Evolutionary conservation across 2,797 vertebrate genomes (phyloP).

Genomic region (Sitta carolinensis): DNA sequence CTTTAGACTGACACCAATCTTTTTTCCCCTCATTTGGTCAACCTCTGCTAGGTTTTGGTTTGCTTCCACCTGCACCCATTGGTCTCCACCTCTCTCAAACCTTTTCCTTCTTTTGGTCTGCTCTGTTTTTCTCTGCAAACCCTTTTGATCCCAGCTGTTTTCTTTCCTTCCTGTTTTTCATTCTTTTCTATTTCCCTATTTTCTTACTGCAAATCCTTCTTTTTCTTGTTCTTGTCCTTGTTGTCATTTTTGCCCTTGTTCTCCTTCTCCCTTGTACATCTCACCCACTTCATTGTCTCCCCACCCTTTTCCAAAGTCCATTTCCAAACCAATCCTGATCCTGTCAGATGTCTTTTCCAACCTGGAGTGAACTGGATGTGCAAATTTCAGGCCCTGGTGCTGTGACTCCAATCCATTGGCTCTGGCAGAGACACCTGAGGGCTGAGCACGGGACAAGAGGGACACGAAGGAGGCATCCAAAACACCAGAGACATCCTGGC

Average conservation of each 20-base stretch:
- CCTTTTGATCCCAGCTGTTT: background rate
- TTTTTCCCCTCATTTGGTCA: background rate
- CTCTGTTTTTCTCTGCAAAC: background rate
- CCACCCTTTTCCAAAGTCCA: background rate
- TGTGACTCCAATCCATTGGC: rapidly evolving
- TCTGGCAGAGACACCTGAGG: background rate
- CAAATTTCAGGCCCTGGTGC: background rate
- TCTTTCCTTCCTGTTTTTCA: background rate
- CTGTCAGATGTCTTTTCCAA: rapidly evolving
- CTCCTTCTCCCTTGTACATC: background rate
- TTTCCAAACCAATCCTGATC: background rate
- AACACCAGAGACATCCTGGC: background rate
- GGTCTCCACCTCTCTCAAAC: background rate
- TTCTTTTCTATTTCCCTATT: background rate
- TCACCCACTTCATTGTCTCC: background rate
- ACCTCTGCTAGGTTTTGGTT: background rate
- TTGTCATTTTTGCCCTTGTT: background rate
- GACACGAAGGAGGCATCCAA: background rate
- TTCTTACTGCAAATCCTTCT: background rate
- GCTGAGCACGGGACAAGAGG: background rate
- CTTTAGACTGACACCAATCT: background rate
- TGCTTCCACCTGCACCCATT: background rate
- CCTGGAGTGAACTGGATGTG: background rate
- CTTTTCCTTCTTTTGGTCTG: background rate
- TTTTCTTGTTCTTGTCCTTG: too few relatives aligned